Evolutionary conservation across 2,113 vertebrate species (phyloP), one percentile per base, ranked within the genome.

Genomic region (Paradoxurus hermaphroditus): DNA sequence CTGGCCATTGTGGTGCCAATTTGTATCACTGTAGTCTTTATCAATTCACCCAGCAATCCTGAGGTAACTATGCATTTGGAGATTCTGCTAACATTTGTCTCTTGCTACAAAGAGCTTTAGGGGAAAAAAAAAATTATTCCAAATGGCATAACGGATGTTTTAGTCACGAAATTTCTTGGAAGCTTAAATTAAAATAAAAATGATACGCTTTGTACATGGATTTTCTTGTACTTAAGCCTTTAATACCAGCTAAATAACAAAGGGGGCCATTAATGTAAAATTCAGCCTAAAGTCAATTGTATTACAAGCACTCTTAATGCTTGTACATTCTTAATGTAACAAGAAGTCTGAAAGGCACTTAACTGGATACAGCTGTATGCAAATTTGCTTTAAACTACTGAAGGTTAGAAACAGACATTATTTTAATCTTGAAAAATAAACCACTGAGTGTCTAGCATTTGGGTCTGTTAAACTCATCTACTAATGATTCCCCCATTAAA

Each of bases 181-280:
- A 98, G 93, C 97, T 97, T 94, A 97, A 97, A 98, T 98, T 97
- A 97, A 97, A 97, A 95, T 97, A 97, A 98, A 97, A 98, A 98
- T 94, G 92, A 65, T 81, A 6, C 4, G 82, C 97, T 98, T 98
- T 90, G 90, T 97, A 90, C 96, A 81, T 94, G 95, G 93, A 94
- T 98, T 98, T 98, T 97, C 93, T 98, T 97, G 92, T 97, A 95
- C 95, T 97, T 98, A 97, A 97, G 86, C 18, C 85, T 97, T 98
- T 98, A 98, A 98, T 97, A 83, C 98, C 82, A 97, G 49, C 59
- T 97, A 89, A 97, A 97, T 98, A 98, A 94, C 86, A 97, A 98
- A 98, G 93, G 78, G 86, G 65, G 86, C 18, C 65, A 97, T 86
- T 98, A 97, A 90, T 86, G 97, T 97, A 97, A 46, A 97, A 98